Evolutionary conservation across 2,888 invertebrate species (phyloP).

Genomic region (Melipona beecheii): DNA sequence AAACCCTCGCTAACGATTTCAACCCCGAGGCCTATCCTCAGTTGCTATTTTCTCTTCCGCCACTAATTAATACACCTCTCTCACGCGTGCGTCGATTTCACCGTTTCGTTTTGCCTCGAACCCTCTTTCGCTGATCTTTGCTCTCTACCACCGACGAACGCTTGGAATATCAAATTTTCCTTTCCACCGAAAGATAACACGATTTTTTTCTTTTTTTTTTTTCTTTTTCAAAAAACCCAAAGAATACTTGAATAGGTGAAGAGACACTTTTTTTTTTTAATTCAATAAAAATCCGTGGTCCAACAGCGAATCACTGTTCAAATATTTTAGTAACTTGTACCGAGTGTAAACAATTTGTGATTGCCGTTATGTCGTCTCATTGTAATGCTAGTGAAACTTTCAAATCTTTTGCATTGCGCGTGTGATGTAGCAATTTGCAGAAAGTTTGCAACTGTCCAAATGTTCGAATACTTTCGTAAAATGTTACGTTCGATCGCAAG

Average conservation of each 20-base stretch:
- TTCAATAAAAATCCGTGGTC: no score
- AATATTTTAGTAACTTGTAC: neutral
- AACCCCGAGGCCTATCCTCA: slow-evolving; percentile 64
- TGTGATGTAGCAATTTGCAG: neutral
- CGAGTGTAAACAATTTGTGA: neutral
- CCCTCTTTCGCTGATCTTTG: neutral
- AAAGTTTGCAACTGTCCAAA: neutral
- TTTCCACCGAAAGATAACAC: neutral
- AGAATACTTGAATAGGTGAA: neutral
- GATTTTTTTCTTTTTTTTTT: neutral
- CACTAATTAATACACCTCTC: slow-evolving; percentile 72
- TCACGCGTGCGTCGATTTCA: slow-evolving; percentile 60
- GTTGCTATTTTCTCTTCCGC: slow-evolving; percentile 69
- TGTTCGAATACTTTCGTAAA: neutral
- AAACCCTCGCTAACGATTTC: slow-evolving; percentile 76
- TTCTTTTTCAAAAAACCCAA: no score
- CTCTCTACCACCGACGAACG: neutral
- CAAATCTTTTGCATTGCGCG: neutral
- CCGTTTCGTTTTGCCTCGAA: slow-evolving; percentile 27
- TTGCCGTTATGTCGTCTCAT: neutral
- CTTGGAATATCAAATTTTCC: neutral
- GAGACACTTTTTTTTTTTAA: no score
- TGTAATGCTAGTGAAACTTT: neutral
- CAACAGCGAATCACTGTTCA: neutral
- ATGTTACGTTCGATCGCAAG: neutral